These are phyloP conservation scores for Stigmatopora nigra DNA, from an alignment of 2,113 vertebrate species.

Conservation along the genomic window DNA sequence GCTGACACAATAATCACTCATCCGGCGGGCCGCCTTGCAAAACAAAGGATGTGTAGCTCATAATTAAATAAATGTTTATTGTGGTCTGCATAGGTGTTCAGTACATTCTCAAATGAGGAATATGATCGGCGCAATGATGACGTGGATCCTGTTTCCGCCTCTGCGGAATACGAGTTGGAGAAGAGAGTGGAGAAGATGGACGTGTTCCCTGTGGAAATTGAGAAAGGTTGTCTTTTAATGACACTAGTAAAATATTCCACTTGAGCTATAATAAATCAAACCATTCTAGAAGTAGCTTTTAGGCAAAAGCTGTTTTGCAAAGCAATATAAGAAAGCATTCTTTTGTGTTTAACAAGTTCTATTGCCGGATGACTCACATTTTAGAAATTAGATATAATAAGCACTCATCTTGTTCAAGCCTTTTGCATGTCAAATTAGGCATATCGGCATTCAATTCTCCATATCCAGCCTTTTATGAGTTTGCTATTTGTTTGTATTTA, in stretches of 20 bases:
- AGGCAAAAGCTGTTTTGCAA: background rate
- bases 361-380: background rate
- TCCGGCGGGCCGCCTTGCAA: too few species aligned
- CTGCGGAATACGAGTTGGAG: slow-evolving; percentile 88
- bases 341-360: background rate
- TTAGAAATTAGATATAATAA: background rate
- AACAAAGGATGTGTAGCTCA: too few species aligned
- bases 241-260: background rate
- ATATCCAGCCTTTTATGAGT: background rate
- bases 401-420: background rate
- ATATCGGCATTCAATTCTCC: background rate
- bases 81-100: slow-evolving; percentile 72
- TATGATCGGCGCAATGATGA: slow-evolving; percentile 89
- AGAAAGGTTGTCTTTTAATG: slow-evolving; percentile 73
- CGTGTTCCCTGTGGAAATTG: slow-evolving; percentile 87
- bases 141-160: slow-evolving; percentile 87
- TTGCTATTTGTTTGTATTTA: slow-evolving; percentile 34
- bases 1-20: too few species aligned
- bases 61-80: slow-evolving; percentile 3
- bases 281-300: background rate
- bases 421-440: background rate
- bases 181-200: slow-evolving; percentile 95
- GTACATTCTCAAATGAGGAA: slow-evolving; percentile 87
- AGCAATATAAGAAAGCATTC: background rate
- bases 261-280: background rate